Percentiles rank a stretch among this genome's conserved stretches.
phyloP scores from a whole-genome alignment of 2,113 vertebrate genomes.

The Pteruthius melanotis region DNA sequence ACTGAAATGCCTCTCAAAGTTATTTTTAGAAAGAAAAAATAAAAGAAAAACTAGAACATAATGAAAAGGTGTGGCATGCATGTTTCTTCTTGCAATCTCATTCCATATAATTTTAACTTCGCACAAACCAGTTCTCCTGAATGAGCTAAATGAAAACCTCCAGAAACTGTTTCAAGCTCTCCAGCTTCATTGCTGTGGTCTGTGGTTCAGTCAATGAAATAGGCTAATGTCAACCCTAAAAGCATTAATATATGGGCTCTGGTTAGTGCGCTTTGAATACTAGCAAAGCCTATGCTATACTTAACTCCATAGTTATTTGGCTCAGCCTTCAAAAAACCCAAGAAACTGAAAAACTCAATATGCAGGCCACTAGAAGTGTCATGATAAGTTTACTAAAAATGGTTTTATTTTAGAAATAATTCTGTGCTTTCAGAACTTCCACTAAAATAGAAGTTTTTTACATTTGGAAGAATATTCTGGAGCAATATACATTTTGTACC shows the following conservation, averaged over 20 bases:
- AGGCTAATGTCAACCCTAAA: not conserved
- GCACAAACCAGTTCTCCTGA: not conserved
- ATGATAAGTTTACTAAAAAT: constrained; percentile 36
- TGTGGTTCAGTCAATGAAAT: not conserved
- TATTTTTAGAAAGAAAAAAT: constrained; percentile 26
- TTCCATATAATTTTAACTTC: constrained; percentile 38
- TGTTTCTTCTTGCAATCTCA: constrained; percentile 41
- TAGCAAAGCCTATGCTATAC: not conserved
- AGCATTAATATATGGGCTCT: not conserved
- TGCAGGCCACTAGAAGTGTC: constrained; percentile 16
- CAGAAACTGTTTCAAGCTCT: not conserved
- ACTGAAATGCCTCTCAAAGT: not conserved
- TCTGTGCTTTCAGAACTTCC: constrained; percentile 13
- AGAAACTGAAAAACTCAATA: not conserved
- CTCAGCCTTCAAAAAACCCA: not conserved
- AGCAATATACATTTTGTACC: not conserved
- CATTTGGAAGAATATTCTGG: constrained; percentile 4
- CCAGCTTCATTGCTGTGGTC: not conserved
- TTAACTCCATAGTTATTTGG: not conserved
- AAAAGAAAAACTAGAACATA: not conserved
- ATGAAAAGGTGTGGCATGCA: constrained; percentile 58
- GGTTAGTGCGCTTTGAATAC: not conserved
- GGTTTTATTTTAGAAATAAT: not conserved
- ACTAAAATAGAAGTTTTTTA: constrained; percentile 2
- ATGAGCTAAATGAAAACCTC: constrained; percentile 15